These are phyloP conservation scores for Mustelus asterias DNA, from an alignment of 2,113 vertebrate species.

Conservation along the genomic window DNA sequence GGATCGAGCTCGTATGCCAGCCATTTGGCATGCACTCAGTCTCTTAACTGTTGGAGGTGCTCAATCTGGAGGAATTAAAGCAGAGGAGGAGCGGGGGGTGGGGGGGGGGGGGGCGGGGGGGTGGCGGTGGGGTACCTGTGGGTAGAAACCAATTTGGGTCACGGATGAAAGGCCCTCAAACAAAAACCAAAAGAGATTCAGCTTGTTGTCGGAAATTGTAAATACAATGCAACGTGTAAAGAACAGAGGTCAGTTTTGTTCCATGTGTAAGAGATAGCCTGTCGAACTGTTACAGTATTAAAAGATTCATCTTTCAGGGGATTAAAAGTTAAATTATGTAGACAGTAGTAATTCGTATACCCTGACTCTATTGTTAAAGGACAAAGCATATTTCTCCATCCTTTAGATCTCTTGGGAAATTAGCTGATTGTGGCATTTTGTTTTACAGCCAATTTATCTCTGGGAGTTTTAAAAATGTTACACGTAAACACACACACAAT, in stretches of 20 bases:
- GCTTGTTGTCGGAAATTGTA: not conserved
- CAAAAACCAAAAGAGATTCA: too few species aligned
- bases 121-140: too few species aligned
- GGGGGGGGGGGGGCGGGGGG: not conserved
- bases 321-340: conserved; percentile 25
- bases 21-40: too few species aligned
- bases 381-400: not conserved
- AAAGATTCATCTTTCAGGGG: not conserved
- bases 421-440: not conserved
- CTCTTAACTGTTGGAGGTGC: not conserved
- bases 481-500: not conserved
- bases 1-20: not conserved
- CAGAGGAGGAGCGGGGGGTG: not conserved
- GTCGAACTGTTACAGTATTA: not conserved
- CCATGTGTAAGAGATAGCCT: not conserved
- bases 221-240: not conserved
- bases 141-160: not conserved
- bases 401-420: not conserved
- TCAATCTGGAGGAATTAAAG: not conserved
- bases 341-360: not conserved
- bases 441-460: conserved; percentile 33
- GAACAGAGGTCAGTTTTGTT: not conserved
- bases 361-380: not conserved
- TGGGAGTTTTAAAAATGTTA: not conserved
- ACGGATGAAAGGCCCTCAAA: not conserved